phyloP scores from a whole-genome alignment of 2,888 invertebrate genomes.

The Dasysyrphus albostriatus region DNA sequence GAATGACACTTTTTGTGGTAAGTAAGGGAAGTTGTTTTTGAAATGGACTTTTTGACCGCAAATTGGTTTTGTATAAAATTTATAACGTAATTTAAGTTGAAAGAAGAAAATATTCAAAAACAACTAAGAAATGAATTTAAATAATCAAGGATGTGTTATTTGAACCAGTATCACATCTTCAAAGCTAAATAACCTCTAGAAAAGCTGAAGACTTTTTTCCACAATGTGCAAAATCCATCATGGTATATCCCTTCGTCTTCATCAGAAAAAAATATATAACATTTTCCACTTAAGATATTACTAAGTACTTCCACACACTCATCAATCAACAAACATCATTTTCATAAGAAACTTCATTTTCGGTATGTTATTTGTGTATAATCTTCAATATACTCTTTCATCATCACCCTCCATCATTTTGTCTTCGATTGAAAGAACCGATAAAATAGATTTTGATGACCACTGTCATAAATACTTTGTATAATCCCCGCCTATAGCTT shows the following conservation, averaged over 20 bases:
- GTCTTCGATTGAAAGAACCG: constrained; percentile 35
- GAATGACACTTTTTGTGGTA: constrained; percentile 51
- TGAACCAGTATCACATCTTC: too few relatives aligned
- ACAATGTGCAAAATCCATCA: background rate
- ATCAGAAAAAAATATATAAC: too few relatives aligned
- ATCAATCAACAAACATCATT: constrained; percentile 64
- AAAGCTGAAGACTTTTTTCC: background rate
- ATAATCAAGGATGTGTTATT: too few relatives aligned
- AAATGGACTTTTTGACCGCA: constrained; percentile 64
- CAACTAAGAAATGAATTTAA: too few relatives aligned
- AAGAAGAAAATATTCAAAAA: background rate
- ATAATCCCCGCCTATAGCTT: constrained; percentile 14
- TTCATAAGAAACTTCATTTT: constrained; percentile 38
- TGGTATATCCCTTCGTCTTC: background rate
- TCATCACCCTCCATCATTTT: constrained; percentile 46
- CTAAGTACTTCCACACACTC: background rate
- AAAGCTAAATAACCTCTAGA: too few relatives aligned
- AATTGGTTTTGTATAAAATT: constrained; percentile 53
- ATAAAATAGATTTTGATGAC: constrained; percentile 76
- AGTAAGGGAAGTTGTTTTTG: background rate
- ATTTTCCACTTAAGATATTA: constrained; percentile 13
- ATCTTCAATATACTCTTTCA: constrained; percentile 24
- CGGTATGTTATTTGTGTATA: background rate
- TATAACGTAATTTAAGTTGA: constrained; percentile 4
- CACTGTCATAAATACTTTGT: constrained; percentile 64